Evolutionary conservation across 2,113 vertebrate species (phyloP).

Genomic region (Merops nubicus): DNA sequence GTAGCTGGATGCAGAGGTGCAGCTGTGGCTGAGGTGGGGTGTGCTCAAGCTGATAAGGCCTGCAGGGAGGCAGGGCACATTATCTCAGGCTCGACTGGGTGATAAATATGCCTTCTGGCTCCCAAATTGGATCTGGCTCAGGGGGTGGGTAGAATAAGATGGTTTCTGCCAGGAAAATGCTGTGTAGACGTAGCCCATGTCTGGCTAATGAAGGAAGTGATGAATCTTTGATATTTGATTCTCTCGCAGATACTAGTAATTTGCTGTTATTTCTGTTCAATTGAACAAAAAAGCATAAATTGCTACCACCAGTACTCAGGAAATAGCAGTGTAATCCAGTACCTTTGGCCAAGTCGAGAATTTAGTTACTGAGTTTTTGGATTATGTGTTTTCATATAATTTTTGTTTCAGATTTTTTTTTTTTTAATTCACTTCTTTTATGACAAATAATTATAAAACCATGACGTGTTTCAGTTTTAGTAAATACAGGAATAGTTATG

Average conservation of each 20-base stretch:
- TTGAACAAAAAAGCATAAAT: background rate
- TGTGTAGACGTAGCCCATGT: background rate
- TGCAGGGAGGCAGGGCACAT: background rate
- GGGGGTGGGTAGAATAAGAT: background rate
- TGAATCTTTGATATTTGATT: background rate
- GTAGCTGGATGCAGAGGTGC: background rate
- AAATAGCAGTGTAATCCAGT: background rate
- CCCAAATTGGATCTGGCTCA: background rate
- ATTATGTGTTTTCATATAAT: background rate
- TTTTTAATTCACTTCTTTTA: background rate
- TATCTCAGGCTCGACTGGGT: background rate
- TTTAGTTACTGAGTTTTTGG: background rate
- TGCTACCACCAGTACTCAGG: background rate
- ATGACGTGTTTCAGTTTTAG: background rate
- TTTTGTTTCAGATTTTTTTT: background rate
- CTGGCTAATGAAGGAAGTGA: background rate
- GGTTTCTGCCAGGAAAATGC: background rate
- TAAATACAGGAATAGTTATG: background rate
- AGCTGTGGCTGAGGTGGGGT: background rate
- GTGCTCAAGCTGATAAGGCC: background rate
- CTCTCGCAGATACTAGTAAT: background rate
- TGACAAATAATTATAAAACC: background rate
- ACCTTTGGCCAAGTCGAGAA: background rate
- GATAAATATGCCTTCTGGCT: background rate
- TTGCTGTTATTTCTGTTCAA: background rate